These are phyloP conservation scores for Oryzias celebensis DNA, from an alignment of 2,113 vertebrate genomes.

Conservation along the genomic window DNA sequence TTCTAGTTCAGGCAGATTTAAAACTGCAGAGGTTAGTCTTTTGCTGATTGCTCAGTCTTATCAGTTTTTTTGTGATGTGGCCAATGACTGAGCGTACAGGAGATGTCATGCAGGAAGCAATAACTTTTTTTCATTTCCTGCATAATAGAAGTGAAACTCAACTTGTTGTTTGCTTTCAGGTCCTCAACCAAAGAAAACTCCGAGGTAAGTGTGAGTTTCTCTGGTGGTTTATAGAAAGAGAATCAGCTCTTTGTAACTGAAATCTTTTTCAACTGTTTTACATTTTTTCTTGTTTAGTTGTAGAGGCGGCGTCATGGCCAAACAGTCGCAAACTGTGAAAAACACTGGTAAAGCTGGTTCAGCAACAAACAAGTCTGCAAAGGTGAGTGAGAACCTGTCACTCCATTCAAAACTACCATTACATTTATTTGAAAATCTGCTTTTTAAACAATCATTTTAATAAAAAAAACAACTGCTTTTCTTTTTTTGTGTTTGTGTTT, in stretches of 20 bases:
- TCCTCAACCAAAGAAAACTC: neutral
- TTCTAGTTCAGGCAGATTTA: too few relatives aligned
- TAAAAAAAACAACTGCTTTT: too few relatives aligned
- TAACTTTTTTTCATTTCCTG: neutral
- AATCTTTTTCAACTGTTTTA: neutral
- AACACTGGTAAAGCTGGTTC: neutral
- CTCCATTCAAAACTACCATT: too few relatives aligned
- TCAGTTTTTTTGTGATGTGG: neutral
- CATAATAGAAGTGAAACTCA: neutral
- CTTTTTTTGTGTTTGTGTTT: too few relatives aligned
- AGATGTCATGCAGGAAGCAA: neutral
- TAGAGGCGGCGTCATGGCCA: neutral
- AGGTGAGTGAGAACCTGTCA: conserved; percentile 22
- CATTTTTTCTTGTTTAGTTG: neutral
- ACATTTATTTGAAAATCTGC: too few relatives aligned
- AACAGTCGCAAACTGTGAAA: neutral
- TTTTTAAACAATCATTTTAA: too few relatives aligned
- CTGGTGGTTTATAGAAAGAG: too few relatives aligned
- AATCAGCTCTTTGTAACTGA: neutral
- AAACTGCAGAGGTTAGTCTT: too few relatives aligned
- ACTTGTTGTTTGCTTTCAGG: conserved; percentile 27
- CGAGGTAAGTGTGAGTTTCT: conserved; percentile 12
- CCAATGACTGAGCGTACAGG: neutral
- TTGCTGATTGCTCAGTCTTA: too few relatives aligned
- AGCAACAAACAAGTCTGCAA: neutral